Percentiles rank a stretch among this genome's conserved stretches.
Conservation (phyloP, 1,140 invertebrate species). For the Ruditapes philippinarum region DNA sequence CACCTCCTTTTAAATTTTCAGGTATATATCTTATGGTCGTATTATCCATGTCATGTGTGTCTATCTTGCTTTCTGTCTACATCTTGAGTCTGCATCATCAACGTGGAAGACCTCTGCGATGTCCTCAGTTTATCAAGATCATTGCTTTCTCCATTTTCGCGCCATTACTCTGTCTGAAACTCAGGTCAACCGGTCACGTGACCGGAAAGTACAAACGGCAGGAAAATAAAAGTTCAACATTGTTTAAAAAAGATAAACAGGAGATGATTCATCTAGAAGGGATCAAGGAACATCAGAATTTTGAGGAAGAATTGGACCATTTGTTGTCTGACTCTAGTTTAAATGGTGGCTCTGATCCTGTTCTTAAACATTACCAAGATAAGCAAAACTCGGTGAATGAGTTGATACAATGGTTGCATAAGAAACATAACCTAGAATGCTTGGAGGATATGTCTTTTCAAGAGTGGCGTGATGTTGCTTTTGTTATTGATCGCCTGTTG, state of each 20-base stretch:
- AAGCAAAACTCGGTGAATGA: conserved; percentile 70
- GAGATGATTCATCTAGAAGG: conserved; percentile 29
- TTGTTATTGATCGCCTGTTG: conserved; percentile 88
- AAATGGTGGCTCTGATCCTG: background rate
- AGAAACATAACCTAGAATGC: conserved; percentile 73
- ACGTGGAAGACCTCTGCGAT: conserved; percentile 73
- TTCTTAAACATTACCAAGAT: conserved; percentile 53
- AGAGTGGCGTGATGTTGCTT: conserved; percentile 88
- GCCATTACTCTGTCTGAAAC: conserved; percentile 64
- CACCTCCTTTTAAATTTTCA: conserved; percentile 73
- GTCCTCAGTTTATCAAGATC: conserved; percentile 74
- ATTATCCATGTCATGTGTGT: conserved; percentile 80
- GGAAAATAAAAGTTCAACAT: background rate
- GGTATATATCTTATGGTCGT: conserved; percentile 84
- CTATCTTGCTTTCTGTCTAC: conserved; percentile 81
- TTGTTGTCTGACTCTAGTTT: background rate
- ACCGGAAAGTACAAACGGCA: conserved; percentile 1
- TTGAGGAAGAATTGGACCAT: background rate
- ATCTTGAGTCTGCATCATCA: conserved; percentile 83
- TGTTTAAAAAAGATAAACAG: background rate
- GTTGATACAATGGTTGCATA: conserved; percentile 75
- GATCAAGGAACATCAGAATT: background rate
- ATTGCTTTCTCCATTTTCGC: conserved; percentile 71
- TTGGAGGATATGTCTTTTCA: conserved; percentile 83
- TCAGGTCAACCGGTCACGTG: conserved; percentile 5